Evolutionary conservation across 2,113 vertebrate species (phyloP), one percentile per base, ranked within the genome.

Genomic region (Cyprinodon brontotheroides): DNA sequence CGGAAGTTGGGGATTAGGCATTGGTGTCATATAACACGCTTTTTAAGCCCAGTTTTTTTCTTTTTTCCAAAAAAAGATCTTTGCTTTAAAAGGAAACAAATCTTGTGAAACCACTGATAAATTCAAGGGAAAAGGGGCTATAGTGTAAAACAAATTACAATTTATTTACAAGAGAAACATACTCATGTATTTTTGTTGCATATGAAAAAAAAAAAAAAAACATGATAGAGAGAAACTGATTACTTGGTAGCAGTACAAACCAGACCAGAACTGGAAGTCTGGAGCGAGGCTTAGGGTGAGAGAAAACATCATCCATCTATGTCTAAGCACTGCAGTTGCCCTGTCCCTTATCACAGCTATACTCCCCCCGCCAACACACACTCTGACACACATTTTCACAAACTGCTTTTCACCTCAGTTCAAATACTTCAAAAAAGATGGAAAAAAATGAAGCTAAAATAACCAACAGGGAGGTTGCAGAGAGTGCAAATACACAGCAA

Each of bases 281-380:
- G 41, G 72, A 87, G 72, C 48, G 74, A 82, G 61, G 82, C 57
- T 79, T 53, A 72, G 90, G 87, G 87, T 64, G 88, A 90, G 86
- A 84, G 89, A 65, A 89, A 93, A 93, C 92, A 93, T 83, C 87
- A 90, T 93, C 88, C 79, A 84, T 93, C 92, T 91, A 63, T 84
- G 90, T 90, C 92, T n/a, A 7, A 83, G 79, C 61, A 64, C 79
- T 75, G 65, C 83, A 79, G 86, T 87, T 88, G 50, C 82, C 53
- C 78, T 90, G 90, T 92, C 92, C 90, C 86, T 93, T 93, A 91
- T 93, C 92, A 89, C 81, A 71, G 66, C 76, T 57, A 36, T 63
- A 86, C 92, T 91, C 91, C 91, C 89, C 11, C 79, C 83, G 38
- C 50, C 50, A 57, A 57, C 50, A 67, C 66, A 77, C 65, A 78